Evolutionary conservation across 1,140 invertebrate genomes (phyloP).

Genomic region (Cyclargus thomasi): DNA sequence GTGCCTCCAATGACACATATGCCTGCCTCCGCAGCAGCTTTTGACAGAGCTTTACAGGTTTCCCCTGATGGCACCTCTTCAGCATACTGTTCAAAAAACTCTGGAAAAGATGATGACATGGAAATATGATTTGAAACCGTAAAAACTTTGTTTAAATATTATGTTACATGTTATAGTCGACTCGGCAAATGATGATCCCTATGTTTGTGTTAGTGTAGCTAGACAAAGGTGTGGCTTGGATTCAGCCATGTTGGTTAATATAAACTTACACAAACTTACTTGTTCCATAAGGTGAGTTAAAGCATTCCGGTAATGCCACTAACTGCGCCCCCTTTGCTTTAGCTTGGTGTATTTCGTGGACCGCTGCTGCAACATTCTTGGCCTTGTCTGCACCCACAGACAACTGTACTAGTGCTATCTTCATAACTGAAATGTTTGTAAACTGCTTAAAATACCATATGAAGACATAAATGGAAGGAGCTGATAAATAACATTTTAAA

Average conservation of each 20-base stretch:
- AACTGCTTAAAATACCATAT: too few species aligned
- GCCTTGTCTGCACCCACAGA: slow-evolving; percentile 83
- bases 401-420: slow-evolving; percentile 87
- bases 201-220: too few species aligned
- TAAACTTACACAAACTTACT: slow-evolving; percentile 67
- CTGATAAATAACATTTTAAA: too few species aligned
- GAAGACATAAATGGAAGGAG: too few species aligned
- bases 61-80: slow-evolving; percentile 87
- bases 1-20: slow-evolving; percentile 93
- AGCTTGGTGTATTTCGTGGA: slow-evolving; percentile 83
- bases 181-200: too few species aligned
- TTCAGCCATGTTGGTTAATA: too few species aligned
- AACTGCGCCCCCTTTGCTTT: slow-evolving; percentile 85
- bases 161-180: too few species aligned
- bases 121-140: too few species aligned
- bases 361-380: slow-evolving; percentile 84
- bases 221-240: too few species aligned
- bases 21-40: slow-evolving; percentile 84
- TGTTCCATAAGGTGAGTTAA: slow-evolving; percentile 95
- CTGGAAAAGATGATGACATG: slow-evolving; percentile 40
- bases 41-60: slow-evolving; percentile 82
- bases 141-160: too few species aligned
- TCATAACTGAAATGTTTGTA: slow-evolving; percentile 43
- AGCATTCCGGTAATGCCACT: slow-evolving; percentile 92
- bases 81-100: slow-evolving; percentile 90